Percentiles rank a stretch among this genome's conserved stretches.
Conservation (phyloP, 2,797 vertebrate species). For the Dryobates pubescens region DNA sequence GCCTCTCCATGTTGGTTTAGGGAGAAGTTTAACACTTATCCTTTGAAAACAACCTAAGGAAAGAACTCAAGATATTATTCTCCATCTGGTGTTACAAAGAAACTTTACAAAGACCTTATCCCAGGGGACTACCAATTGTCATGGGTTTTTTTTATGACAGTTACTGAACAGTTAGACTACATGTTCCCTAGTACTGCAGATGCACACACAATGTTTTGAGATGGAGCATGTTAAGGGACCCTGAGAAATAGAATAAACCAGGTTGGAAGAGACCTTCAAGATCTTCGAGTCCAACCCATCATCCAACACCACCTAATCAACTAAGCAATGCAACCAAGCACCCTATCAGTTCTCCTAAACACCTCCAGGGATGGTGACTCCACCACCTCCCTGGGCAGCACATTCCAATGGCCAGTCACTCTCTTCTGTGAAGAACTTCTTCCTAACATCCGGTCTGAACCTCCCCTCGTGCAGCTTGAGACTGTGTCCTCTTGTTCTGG, state of each 20-base stretch:
- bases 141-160: neutral
- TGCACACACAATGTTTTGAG: rapidly evolving
- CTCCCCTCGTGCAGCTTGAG: too few relatives aligned
- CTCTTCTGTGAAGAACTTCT: too few relatives aligned
- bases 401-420: too few relatives aligned
- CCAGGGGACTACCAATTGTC: neutral
- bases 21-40: neutral
- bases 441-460: too few relatives aligned
- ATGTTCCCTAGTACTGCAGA: neutral
- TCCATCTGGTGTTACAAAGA: neutral
- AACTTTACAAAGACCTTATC: neutral
- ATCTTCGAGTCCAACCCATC: too few relatives aligned
- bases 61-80: neutral
- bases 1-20: neutral
- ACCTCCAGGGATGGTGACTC: too few relatives aligned
- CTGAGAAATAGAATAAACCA: neutral
- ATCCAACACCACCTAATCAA: too few relatives aligned
- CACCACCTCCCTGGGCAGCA: too few relatives aligned
- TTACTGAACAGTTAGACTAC: neutral
- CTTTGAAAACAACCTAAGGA: neutral
- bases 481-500: too few relatives aligned
- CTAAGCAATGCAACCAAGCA: too few relatives aligned
- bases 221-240: neutral
- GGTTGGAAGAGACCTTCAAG: too few relatives aligned
- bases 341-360: too few relatives aligned